A percentile compares a stretch with the other conserved stretches of the same genome.
Conservation (phyloP, 2,888 invertebrate genomes). For the Drosophila infuscata region DNA sequence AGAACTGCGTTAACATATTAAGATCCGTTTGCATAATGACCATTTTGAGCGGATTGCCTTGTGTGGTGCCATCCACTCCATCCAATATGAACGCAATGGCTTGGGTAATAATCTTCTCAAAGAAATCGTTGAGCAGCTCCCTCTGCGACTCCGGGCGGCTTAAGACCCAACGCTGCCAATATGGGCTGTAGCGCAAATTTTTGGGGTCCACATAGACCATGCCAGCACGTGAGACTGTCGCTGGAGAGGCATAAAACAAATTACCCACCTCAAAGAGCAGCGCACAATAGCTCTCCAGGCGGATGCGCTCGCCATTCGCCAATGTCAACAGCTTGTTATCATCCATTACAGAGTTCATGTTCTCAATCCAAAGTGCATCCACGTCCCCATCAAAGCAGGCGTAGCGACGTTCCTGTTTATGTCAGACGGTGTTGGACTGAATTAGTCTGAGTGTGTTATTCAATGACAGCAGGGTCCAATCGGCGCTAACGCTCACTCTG, state of each 20-base stretch:
- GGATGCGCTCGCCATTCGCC: conserved; percentile 95
- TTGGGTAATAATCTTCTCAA: conserved; percentile 91
- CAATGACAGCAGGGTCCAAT: conserved; percentile 45
- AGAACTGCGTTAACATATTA: conserved; percentile 94
- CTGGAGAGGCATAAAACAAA: conserved; percentile 95
- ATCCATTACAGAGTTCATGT: conserved; percentile 99
- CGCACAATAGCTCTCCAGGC: conserved; percentile 92
- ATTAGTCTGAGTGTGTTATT: conserved; percentile 80
- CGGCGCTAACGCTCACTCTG: conserved; percentile 4
- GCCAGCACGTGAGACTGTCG: conserved; percentile 96
- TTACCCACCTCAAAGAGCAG: conserved; percentile 96
- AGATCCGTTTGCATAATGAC: conserved; percentile 94
- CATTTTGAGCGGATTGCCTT: conserved; percentile 90
- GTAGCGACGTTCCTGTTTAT: conserved; percentile 89
- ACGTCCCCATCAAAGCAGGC: conserved; percentile 97
- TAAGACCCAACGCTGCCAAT: conserved; percentile 93
- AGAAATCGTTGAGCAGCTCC: conserved; percentile 86
- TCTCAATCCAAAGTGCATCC: conserved; percentile 97
- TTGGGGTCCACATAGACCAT: conserved; percentile 98
- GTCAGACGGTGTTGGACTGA: conserved; percentile 60
- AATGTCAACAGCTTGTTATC: conserved; percentile 95
- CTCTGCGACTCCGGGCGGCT: conserved; percentile 86
- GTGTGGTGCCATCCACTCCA: conserved; percentile 90
- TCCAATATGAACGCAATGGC: conserved; percentile 91
- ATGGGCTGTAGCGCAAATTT: conserved; percentile 94